Percentiles rank a stretch among this genome's conserved stretches.
Evolutionary conservation across 2,797 vertebrate species (phyloP).

Genomic region (Sylvilagus floridanus): DNA sequence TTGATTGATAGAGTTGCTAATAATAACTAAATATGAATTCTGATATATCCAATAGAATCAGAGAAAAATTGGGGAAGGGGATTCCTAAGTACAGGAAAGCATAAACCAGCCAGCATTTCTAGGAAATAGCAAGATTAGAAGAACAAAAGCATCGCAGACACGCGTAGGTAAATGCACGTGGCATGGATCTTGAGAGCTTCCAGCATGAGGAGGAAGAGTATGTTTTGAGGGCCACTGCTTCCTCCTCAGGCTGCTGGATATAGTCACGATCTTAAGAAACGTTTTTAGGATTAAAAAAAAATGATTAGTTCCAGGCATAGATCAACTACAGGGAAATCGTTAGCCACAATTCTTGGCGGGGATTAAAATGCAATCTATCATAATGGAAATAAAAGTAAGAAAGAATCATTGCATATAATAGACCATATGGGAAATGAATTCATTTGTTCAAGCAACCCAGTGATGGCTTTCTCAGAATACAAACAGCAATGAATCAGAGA

Average conservation of each 20-base stretch:
- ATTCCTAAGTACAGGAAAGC: neutral
- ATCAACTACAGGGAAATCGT: slow-evolving; percentile 59
- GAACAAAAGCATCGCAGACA: neutral
- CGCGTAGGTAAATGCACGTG: neutral
- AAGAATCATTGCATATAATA: slow-evolving; percentile 58
- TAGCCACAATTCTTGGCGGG: slow-evolving; percentile 70
- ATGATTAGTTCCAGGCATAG: neutral
- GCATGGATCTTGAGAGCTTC: neutral
- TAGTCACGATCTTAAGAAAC: neutral
- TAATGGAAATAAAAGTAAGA: slow-evolving; percentile 63
- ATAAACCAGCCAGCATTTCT: neutral
- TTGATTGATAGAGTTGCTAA: neutral
- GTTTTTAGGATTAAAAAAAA: neutral
- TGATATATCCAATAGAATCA: neutral
- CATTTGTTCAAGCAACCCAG: slow-evolving; percentile 74
- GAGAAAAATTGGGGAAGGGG: neutral
- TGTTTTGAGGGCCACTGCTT: neutral
- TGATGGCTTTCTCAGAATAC: slow-evolving; percentile 63
- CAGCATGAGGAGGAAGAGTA: neutral
- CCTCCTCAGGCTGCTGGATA: neutral
- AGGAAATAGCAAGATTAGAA: neutral
- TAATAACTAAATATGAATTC: neutral
- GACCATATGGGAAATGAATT: slow-evolving; percentile 65
- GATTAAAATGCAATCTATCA: slow-evolving; percentile 60
- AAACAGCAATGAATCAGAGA: slow-evolving; percentile 75